Conservation (phyloP, 2,113 vertebrate genomes). For the Syngnathus typhle region DNA sequence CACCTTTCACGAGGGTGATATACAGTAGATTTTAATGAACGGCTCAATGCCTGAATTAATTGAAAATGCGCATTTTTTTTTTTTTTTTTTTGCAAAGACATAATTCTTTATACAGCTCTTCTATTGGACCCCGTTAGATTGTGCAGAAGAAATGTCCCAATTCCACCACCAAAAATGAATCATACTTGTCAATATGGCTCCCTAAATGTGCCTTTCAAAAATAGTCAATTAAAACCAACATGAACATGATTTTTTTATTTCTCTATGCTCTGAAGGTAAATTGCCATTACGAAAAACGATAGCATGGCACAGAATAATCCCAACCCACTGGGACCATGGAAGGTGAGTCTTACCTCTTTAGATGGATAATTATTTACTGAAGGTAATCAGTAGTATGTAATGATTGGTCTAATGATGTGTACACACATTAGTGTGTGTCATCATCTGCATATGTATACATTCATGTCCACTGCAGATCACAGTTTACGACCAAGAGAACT, state of each 20-base stretch:
- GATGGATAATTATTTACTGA: neutral
- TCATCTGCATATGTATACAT: conserved; percentile 38
- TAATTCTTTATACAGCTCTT: neutral
- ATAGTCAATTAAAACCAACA: neutral
- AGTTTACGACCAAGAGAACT: conserved; percentile 91
- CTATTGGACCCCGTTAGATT: neutral
- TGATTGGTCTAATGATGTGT: conserved; percentile 20
- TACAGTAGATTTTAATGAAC: neutral
- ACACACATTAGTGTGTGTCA: conserved; percentile 27
- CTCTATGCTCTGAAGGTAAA: conserved; percentile 46
- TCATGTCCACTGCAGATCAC: conserved; percentile 76
- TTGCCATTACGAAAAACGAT: conserved; percentile 39
- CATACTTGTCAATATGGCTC: neutral
- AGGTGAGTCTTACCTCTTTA: conserved; percentile 67
- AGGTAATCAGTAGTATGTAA: neutral
- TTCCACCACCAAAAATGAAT: no score
- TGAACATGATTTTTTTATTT: conserved; percentile 9
- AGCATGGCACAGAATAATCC: conserved; percentile 91
- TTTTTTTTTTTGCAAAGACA: neutral
- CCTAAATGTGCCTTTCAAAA: neutral
- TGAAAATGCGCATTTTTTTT: neutral
- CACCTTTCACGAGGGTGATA: neutral
- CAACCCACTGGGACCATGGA: conserved; percentile 83
- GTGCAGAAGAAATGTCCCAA: neutral
- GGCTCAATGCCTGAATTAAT: neutral